Conservation (phyloP, 1,140 invertebrate genomes). For the Platorchestia sp. region DNA sequence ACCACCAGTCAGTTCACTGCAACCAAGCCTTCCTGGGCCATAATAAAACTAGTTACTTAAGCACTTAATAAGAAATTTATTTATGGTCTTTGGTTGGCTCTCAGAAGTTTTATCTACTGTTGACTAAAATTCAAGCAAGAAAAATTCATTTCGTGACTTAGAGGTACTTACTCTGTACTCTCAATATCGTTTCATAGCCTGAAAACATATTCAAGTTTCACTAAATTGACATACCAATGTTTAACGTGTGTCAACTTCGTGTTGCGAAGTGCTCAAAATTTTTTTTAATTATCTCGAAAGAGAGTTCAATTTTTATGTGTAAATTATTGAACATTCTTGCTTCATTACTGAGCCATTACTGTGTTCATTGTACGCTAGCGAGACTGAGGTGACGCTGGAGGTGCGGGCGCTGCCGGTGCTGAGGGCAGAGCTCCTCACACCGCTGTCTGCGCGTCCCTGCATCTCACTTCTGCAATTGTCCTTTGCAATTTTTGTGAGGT, state of each 20-base stretch:
- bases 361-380: too few relatives aligned
- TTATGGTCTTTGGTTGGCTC: too few relatives aligned
- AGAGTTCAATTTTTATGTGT: not conserved
- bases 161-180: not conserved
- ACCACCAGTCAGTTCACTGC: not conserved
- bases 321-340: not conserved
- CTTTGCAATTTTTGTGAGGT: not conserved
- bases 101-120: not conserved
- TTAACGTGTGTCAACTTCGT: not conserved
- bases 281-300: not conserved
- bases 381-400: too few relatives aligned
- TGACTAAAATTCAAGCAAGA: too few relatives aligned
- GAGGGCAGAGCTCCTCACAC: too few relatives aligned
- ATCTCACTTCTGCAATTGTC: not conserved
- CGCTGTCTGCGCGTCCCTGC: not conserved
- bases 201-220: not conserved
- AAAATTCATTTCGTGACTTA: not conserved
- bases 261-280: not conserved
- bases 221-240: not conserved
- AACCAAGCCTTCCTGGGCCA: not conserved
- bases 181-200: not conserved
- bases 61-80: not conserved
- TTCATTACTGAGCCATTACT: not conserved
- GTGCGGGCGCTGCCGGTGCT: too few relatives aligned
- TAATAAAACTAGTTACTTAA: not conserved